Evolutionary conservation across 2,797 vertebrate genomes (phyloP).

Genomic region (Graptemys geographica): DNA sequence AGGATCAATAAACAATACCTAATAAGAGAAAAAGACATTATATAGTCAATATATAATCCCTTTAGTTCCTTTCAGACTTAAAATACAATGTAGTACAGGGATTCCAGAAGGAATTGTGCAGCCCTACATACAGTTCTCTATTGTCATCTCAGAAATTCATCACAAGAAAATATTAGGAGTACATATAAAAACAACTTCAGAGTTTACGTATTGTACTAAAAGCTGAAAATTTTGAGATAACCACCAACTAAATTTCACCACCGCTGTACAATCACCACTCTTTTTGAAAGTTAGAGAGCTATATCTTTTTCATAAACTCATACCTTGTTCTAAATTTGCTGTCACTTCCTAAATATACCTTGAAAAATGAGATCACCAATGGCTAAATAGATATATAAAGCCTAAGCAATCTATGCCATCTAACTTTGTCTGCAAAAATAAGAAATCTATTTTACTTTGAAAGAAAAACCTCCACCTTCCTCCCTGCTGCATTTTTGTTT

Average conservation of each 20-base stretch:
- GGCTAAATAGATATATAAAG: neutral
- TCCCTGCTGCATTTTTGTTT: neutral
- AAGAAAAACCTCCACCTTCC: neutral
- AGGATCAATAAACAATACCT: slow-evolving; percentile 90
- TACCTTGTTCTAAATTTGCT: neutral
- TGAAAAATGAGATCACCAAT: neutral
- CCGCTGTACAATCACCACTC: neutral
- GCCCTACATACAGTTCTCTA: neutral
- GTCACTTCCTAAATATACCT: neutral
- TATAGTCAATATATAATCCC: slow-evolving; percentile 10
- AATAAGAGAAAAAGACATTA: slow-evolving; percentile 50
- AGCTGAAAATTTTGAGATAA: slow-evolving; percentile 15
- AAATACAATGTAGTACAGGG: slow-evolving; percentile 17
- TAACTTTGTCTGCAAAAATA: neutral
- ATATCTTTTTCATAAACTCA: neutral
- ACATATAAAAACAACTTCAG: slow-evolving; percentile 38
- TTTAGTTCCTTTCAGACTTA: slow-evolving; percentile 14
- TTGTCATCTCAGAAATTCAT: neutral
- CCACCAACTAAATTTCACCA: slow-evolving; percentile 1
- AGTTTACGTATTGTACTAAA: slow-evolving; percentile 55
- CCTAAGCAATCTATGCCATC: neutral
- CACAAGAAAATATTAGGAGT: slow-evolving; percentile 24
- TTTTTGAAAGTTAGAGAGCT: neutral
- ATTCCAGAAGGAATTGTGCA: slow-evolving; percentile 9
- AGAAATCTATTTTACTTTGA: neutral